Conservation (phyloP, 2,797 vertebrate species). For the Microcaecilia unicolor region DNA sequence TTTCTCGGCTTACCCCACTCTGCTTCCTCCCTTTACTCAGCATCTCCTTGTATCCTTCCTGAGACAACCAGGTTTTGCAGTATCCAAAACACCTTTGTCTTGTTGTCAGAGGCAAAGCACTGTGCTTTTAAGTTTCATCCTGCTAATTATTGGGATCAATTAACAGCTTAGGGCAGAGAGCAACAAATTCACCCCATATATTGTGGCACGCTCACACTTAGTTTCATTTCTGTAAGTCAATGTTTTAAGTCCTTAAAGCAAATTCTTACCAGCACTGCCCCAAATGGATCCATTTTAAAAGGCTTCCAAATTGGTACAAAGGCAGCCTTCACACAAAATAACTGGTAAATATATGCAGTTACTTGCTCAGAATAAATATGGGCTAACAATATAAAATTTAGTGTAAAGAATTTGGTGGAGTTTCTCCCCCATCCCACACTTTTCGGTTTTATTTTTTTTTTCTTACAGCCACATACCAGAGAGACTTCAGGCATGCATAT, state of each 20-base stretch:
- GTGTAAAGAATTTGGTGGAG: too few relatives aligned
- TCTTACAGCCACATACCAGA: background rate
- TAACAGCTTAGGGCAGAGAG: conserved; percentile 5
- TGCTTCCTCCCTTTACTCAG: too few relatives aligned
- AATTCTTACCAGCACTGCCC: conserved; percentile 8
- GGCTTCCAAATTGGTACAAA: conserved; percentile 15
- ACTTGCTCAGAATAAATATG: conserved; percentile 4
- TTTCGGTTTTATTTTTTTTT: background rate
- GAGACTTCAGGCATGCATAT: background rate
- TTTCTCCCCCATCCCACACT: too few relatives aligned
- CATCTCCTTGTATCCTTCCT: conserved; percentile 10
- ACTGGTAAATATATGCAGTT: conserved; percentile 20
- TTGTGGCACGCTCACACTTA: conserved; percentile 21
- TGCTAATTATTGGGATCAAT: conserved; percentile 27
- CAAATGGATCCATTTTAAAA: conserved; percentile 12
- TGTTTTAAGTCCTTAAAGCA: background rate
- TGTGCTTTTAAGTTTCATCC: conserved; percentile 8
- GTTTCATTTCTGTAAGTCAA: background rate
- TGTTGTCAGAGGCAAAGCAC: conserved; percentile 7
- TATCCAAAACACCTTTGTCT: conserved; percentile 8
- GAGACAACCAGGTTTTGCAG: conserved; percentile 22
- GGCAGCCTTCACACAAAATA: conserved; percentile 11
- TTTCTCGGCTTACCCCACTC: conserved; percentile 44
- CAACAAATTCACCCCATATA: conserved; percentile 8
- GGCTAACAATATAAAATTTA: too few relatives aligned